A percentile compares a stretch with the other conserved stretches of the same genome.
These are phyloP conservation scores for Cepphus grylle DNA, from an alignment of 2,113 vertebrate genomes.

Conservation along the genomic window DNA sequence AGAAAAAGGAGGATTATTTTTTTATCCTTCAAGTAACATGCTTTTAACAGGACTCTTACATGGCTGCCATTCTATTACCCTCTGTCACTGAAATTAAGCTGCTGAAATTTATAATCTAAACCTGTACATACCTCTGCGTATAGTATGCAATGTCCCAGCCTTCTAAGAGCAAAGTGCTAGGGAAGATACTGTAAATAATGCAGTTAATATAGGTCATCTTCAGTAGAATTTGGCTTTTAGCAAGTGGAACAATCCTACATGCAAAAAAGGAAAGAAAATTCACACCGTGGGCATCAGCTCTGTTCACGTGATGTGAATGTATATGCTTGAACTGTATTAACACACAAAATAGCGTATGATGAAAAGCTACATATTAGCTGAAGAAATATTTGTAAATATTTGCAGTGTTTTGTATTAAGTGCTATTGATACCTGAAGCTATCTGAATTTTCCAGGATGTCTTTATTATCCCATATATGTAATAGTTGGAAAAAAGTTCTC, in stretches of 20 bases:
- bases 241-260: background rate
- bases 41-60: background rate
- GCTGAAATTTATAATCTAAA: background rate
- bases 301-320: background rate
- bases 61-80: background rate
- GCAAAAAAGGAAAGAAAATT: background rate
- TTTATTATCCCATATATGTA: background rate
- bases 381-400: background rate
- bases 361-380: background rate
- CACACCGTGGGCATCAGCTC: background rate
- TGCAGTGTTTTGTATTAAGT: background rate
- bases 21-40: background rate
- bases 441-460: background rate
- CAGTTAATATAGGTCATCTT: slow-evolving; percentile 23
- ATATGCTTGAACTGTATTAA: background rate
- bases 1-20: background rate
- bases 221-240: background rate
- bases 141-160: background rate
- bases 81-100: slow-evolving; percentile 2
- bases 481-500: background rate
- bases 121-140: background rate
- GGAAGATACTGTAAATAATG: background rate
- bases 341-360: background rate
- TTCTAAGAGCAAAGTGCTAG: background rate
- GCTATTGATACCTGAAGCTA: background rate